Evolutionary conservation across 2,113 vertebrate genomes (phyloP).

Genomic region (Lagopus muta): DNA sequence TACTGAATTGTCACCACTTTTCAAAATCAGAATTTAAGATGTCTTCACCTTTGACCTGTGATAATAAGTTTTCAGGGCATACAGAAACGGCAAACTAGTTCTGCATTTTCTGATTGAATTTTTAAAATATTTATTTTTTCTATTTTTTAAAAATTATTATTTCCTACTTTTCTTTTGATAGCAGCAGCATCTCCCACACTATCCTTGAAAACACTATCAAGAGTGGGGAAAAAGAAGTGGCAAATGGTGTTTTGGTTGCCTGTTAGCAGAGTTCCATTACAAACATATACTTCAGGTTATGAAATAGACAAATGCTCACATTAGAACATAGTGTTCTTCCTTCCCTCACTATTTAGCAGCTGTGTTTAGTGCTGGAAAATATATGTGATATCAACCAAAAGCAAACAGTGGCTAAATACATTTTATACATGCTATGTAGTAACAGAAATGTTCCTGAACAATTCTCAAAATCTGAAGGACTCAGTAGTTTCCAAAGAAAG

Average conservation of each 20-base stretch:
- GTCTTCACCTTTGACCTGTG: conserved; percentile 44
- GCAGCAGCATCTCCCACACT: not conserved
- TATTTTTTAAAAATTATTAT: not conserved
- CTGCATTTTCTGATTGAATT: not conserved
- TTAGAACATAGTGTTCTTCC: not conserved
- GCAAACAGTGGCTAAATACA: not conserved
- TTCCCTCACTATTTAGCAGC: conserved; percentile 46
- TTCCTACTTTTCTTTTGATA: not conserved
- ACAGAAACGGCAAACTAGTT: not conserved
- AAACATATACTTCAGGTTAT: conserved; percentile 56
- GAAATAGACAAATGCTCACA: conserved; percentile 14
- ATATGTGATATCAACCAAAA: conserved; percentile 38
- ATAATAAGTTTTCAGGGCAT: not conserved
- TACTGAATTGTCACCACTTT: conserved; percentile 64
- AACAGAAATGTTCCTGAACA: not conserved
- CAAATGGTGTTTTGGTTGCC: not conserved
- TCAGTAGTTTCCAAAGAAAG: not conserved
- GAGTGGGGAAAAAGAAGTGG: not conserved
- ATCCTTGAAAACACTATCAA: not conserved
- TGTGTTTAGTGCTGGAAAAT: conserved; percentile 51
- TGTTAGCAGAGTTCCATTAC: not conserved
- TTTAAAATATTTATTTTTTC: not conserved
- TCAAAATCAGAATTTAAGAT: conserved; percentile 60
- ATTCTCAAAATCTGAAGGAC: not conserved
- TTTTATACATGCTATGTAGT: not conserved